Conservation (phyloP, 1,140 invertebrate species). For the Atopsyche davidsoni region DNA sequence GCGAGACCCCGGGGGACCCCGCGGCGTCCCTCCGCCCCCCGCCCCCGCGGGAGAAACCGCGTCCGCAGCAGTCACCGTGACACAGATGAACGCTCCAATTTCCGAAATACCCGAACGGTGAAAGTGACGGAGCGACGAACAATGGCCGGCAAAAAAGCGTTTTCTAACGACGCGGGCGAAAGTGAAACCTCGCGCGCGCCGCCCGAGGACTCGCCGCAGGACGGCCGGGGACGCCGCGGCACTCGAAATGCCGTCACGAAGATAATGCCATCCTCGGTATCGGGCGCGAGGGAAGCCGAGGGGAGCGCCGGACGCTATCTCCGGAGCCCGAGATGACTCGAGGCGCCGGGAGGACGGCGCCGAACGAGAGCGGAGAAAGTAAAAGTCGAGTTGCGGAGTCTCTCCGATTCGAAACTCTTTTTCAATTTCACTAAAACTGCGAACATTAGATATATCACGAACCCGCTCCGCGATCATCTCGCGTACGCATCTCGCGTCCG, state of each 20-base stretch:
- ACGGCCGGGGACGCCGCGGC: neutral
- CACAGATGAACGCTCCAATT: constrained; percentile 22
- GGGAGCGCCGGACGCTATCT: neutral
- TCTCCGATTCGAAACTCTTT: constrained; percentile 15
- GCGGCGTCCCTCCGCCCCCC: no score
- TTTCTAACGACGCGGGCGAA: constrained; percentile 16
- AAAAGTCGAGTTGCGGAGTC: no score
- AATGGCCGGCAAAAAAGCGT: constrained; percentile 17
- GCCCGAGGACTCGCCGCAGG: no score
- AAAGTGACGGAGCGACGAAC: constrained; percentile 17
- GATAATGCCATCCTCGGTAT: neutral
- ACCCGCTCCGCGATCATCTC: constrained; percentile 8
- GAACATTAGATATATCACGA: constrained; percentile 16
- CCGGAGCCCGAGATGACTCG: neutral
- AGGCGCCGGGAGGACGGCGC: neutral
- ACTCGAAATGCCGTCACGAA: neutral
- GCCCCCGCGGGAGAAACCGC: no score
- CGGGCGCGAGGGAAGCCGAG: neutral
- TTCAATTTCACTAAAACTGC: constrained; percentile 11
- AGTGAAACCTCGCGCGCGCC: constrained; percentile 20
- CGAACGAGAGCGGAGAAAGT: constrained; percentile 25
- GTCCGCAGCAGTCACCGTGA: neutral
- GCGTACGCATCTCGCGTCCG: neutral
- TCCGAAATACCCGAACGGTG: constrained; percentile 11
- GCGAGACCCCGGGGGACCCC: no score